A percentile compares a stretch with the other conserved stretches of the same genome.
Conservation (phyloP, 2,797 vertebrate genomes). For the Lithobates sylvaticus region DNA sequence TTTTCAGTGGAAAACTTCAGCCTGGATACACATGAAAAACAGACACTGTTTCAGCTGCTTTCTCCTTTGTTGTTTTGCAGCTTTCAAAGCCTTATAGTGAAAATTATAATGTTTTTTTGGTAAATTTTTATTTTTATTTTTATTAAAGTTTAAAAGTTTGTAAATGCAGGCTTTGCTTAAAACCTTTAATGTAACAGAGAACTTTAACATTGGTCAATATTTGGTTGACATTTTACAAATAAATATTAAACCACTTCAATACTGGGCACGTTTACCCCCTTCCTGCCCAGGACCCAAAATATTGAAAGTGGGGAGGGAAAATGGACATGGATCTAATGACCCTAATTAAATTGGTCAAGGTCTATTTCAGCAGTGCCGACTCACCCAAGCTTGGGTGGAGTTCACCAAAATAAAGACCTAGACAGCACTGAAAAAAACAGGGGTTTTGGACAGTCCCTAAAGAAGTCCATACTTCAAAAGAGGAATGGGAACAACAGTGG, state of each 20-base stretch:
- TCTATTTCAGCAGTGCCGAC: too few relatives aligned
- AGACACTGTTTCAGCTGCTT: slow-evolving; percentile 83
- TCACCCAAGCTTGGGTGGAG: too few relatives aligned
- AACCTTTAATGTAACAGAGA: neutral
- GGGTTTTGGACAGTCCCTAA: too few relatives aligned
- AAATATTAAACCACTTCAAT: neutral
- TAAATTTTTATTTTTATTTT: neutral
- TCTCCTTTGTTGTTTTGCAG: slow-evolving; percentile 76
- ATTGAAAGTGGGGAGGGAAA: too few relatives aligned
- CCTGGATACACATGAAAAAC: slow-evolving; percentile 78
- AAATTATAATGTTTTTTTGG: neutral
- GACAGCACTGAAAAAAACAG: too few relatives aligned
- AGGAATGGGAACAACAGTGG: too few relatives aligned
- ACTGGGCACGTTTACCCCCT: too few relatives aligned
- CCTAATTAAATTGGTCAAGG: too few relatives aligned
- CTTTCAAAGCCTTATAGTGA: slow-evolving; percentile 73
- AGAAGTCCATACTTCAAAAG: too few relatives aligned
- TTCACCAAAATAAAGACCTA: too few relatives aligned
- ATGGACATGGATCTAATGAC: too few relatives aligned
- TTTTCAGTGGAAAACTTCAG: slow-evolving; percentile 83
- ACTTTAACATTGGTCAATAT: neutral
- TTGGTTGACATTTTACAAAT: neutral
- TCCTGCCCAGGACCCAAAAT: too few relatives aligned
- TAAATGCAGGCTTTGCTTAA: neutral
- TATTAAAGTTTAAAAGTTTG: neutral